Evolutionary conservation across 1,140 invertebrate genomes (phyloP).

Genomic region (Scaptomyza hsui): DNA sequence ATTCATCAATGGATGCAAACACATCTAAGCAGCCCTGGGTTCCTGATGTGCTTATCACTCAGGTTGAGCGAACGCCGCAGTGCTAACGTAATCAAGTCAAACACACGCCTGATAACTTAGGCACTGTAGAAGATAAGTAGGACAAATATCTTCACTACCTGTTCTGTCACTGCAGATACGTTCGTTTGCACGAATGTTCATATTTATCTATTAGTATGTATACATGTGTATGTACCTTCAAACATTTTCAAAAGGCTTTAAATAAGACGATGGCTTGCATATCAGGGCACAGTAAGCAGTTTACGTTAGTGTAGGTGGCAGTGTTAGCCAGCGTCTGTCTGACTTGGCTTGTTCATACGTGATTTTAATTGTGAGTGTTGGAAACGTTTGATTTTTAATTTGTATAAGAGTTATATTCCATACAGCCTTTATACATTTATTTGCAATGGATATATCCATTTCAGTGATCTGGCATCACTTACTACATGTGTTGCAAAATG

Average conservation of each 20-base stretch:
- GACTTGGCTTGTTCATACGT: not conserved
- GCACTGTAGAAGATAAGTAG: conserved; percentile 41
- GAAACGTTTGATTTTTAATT: no score
- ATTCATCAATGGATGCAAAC: conserved; percentile 19
- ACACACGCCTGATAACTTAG: conserved; percentile 53
- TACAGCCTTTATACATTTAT: no score
- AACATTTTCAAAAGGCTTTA: conserved; percentile 17
- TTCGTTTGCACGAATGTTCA: no score
- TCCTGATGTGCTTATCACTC: conserved; percentile 41
- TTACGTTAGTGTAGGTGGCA: conserved; percentile 6
- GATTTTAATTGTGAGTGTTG: not conserved
- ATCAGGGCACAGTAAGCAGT: conserved; percentile 6
- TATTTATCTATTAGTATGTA: no score
- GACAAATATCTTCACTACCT: conserved; percentile 46
- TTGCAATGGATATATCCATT: no score
- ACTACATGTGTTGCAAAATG: not conserved
- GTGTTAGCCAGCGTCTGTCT: not conserved
- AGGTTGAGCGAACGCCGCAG: conserved; percentile 52
- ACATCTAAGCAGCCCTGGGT: not conserved
- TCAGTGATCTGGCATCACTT: not conserved
- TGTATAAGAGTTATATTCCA: no score
- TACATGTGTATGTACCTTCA: not conserved
- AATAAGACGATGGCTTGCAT: conserved; percentile 8
- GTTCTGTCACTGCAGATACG: conserved; percentile 23
- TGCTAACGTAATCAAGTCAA: conserved; percentile 64